Evolutionary conservation across 2,888 invertebrate species (phyloP), one percentile per base, ranked within the genome.

Genomic region (Himalopsyche anomala): DNA sequence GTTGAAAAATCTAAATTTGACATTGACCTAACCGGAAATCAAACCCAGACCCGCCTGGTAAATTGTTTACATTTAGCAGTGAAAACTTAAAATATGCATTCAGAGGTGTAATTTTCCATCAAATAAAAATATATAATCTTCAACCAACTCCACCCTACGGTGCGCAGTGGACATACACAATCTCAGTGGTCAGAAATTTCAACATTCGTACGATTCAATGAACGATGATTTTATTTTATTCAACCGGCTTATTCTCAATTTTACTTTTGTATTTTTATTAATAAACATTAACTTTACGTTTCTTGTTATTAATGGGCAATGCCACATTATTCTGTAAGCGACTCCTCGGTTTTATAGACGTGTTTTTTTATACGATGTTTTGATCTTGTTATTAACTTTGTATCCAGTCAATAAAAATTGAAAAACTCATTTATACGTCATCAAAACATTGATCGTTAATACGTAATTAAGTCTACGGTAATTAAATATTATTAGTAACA

Each of bases 151-250:
- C 62, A 19, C 62, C 62, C 62, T n/a, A 12, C 4, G n/a, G 2
- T 1, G 19, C 3, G 19, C 62, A 9, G 62, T 62, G 62, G 62
- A 62, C 62, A 62, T 11, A 62, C 62, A 28, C 28, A 51, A 62
- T 62, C 19, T 4, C 62, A 62, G 62, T 62, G 62, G 62, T 62
- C 62, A 62, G 62, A 62, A 62, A 19, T 62, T 62, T 62, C 19
- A n/a, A 62, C 62, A 62, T 19, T 62, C 62, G 19, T 19, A 62
- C 62, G 5, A 62, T 62, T 62, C 62, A 62, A 62, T 62, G 62
- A 62, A 62, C 62, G 19, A 62, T 62, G 62, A n/a, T 62, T 62
- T 62, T 62, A 62, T 62, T 62, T 62, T 62, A 62, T 62, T 62
- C 62, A 62, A 62, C 62, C 8, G 62, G 62, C 19, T 62, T 62